A percentile compares a stretch with the other conserved stretches of the same genome.
These are phyloP conservation scores for Hartigia nigra DNA, from an alignment of 2,888 invertebrate species.

Conservation along the genomic window DNA sequence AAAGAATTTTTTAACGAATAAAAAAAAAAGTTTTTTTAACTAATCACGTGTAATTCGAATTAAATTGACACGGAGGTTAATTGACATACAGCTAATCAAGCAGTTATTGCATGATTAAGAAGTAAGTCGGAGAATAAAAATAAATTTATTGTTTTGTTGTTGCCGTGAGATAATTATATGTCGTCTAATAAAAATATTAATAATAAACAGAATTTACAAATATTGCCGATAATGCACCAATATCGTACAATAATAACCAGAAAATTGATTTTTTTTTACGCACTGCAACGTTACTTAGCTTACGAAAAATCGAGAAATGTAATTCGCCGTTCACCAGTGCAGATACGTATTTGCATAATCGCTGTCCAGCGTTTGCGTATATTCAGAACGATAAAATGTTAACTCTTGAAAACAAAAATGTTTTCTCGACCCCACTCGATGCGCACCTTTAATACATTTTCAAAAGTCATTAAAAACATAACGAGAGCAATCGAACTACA, in stretches of 20 bases:
- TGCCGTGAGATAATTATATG: not conserved
- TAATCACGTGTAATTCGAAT: not conserved
- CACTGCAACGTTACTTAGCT: too few species aligned
- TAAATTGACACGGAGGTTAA: not conserved
- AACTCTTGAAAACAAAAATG: not conserved
- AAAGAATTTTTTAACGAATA: not conserved
- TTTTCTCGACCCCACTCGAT: not conserved
- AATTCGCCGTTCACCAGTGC: too few species aligned
- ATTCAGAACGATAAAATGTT: not conserved
- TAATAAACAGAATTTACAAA: too few species aligned
- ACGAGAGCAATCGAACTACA: too few species aligned
- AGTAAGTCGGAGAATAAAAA: not conserved
- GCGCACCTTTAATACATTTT: too few species aligned
- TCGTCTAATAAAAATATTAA: not conserved
- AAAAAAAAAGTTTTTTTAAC: not conserved
- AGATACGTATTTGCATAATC: not conserved
- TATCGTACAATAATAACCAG: too few species aligned
- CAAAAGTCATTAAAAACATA: too few species aligned
- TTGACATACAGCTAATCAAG: not conserved
- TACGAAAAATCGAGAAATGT: too few species aligned
- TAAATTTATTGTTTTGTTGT: not conserved
- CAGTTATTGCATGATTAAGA: not conserved
- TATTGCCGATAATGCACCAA: too few species aligned
- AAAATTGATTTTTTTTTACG: too few species aligned
- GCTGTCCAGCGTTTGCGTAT: not conserved